Percentiles rank a stretch among this genome's conserved stretches.
phyloP scores from a whole-genome alignment of 2,888 invertebrate genomes.

The Idaea straminata region DNA sequence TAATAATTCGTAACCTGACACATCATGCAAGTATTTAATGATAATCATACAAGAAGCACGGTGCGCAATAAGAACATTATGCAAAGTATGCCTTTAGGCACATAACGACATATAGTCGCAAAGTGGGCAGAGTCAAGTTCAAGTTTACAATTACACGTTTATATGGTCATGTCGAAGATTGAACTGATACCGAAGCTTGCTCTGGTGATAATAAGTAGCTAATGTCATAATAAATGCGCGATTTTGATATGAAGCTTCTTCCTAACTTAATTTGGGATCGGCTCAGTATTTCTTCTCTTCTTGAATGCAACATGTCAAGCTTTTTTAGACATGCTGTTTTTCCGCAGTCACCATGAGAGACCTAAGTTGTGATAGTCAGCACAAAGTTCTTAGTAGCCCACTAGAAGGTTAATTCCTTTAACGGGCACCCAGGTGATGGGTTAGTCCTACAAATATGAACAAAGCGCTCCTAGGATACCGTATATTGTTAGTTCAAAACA shows the following conservation, averaged over 20 bases:
- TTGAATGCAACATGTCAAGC: too few relatives aligned
- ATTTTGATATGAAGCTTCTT: background rate
- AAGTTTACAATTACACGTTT: constrained; percentile 23
- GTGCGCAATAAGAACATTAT: constrained; percentile 2
- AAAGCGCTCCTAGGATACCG: too few relatives aligned
- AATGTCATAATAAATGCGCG: background rate
- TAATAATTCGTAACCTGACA: background rate
- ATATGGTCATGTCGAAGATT: background rate
- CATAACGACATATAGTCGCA: constrained; percentile 6
- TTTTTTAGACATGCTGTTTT: too few relatives aligned
- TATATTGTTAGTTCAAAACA: background rate
- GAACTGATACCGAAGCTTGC: background rate
- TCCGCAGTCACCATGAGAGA: too few relatives aligned
- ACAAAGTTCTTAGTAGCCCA: too few relatives aligned
- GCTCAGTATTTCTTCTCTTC: too few relatives aligned
- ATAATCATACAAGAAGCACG: background rate
- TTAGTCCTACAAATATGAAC: too few relatives aligned
- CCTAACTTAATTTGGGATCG: too few relatives aligned
- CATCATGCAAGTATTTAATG: background rate
- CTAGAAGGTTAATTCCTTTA: too few relatives aligned
- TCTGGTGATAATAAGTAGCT: background rate
- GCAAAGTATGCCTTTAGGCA: constrained; percentile 24
- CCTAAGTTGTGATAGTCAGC: too few relatives aligned
- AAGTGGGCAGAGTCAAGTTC: constrained; percentile 25
- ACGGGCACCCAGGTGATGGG: too few relatives aligned